These are phyloP conservation scores for Numenius phaeopus DNA, from an alignment of 2,797 vertebrate species.

Conservation along the genomic window DNA sequence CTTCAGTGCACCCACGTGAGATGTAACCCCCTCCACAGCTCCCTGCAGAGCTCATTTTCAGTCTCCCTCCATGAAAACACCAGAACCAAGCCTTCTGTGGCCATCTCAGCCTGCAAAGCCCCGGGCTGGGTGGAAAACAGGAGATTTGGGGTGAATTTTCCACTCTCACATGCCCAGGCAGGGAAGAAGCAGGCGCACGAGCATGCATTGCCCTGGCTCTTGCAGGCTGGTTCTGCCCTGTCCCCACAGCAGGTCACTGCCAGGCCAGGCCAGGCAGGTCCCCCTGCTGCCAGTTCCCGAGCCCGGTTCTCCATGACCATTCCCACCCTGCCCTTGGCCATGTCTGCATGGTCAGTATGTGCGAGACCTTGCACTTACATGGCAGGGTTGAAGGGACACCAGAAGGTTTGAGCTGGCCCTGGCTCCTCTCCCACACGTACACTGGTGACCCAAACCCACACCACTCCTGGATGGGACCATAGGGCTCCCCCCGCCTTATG, in stretches of 20 bases:
- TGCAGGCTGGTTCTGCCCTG: background rate
- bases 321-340: background rate
- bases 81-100: background rate
- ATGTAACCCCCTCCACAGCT: background rate
- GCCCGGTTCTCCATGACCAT: background rate
- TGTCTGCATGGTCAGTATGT: fast-evolving
- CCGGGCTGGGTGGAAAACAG: background rate
- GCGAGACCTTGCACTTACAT: fast-evolving
- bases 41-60: background rate
- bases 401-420: background rate
- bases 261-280: background rate
- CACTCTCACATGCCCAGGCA: too few species aligned
- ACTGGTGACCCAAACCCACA: background rate
- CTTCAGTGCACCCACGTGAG: background rate
- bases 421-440: background rate
- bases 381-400: background rate
- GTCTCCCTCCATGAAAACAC: background rate
- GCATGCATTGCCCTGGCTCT: background rate
- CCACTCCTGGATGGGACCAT: background rate
- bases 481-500: background rate
- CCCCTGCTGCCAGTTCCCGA: background rate
- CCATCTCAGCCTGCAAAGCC: background rate
- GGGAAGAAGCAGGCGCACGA: background rate
- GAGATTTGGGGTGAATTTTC: background rate
- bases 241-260: background rate